Conservation (phyloP, 1,140 invertebrate genomes). For the Bombus breviceps region DNA sequence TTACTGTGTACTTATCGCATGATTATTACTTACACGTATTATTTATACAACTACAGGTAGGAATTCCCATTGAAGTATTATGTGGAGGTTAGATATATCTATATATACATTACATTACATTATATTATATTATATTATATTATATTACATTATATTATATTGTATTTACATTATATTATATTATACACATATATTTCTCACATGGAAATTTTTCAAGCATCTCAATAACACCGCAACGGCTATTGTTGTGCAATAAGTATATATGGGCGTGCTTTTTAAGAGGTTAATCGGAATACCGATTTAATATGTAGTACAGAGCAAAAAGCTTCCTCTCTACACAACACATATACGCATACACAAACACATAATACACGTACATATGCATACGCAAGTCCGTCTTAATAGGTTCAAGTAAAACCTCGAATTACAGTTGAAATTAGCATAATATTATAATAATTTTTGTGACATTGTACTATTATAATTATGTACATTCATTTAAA, state of each 20-base stretch:
- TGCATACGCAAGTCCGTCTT: conserved; percentile 11
- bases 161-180: conserved; percentile 50
- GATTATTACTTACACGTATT: conserved; percentile 51
- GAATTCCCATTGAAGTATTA: conserved; percentile 37
- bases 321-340: conserved; percentile 45
- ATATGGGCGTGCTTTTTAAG: conserved; percentile 44
- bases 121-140: conserved; percentile 38
- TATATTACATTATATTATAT: conserved; percentile 44
- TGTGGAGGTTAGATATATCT: conserved; percentile 43
- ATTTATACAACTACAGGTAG: conserved; percentile 45
- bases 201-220: conserved; percentile 33
- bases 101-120: conserved; percentile 46
- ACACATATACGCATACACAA: background rate
- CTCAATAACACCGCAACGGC: conserved; percentile 29
- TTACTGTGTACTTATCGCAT: conserved; percentile 52
- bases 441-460: background rate
- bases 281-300: conserved; percentile 47
- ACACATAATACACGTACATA: background rate
- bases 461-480: background rate
- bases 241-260: conserved; percentile 22
- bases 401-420: conserved; percentile 1
- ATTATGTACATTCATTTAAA: background rate
- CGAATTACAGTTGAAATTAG: conserved; percentile 14
- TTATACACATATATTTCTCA: conserved; percentile 36
- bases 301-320: conserved; percentile 41